Evolutionary conservation across 2,888 invertebrate species (phyloP), one percentile per base, ranked within the genome.

Genomic region (Bugula neritina): DNA sequence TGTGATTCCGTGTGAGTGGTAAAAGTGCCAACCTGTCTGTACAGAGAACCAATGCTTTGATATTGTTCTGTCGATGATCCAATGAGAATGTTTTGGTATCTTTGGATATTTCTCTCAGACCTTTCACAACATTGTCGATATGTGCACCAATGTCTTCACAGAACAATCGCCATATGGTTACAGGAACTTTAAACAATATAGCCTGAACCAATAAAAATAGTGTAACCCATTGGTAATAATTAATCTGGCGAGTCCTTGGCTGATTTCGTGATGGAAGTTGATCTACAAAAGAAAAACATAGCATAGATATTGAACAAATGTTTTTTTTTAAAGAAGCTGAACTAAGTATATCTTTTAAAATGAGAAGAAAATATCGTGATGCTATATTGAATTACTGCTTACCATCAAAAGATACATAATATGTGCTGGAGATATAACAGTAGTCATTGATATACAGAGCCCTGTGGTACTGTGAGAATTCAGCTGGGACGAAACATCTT

Each of bases 141-240:
- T 25, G 63, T 31, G 63, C 27, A 31, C 63, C 27, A 10, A 29
- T 31, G n/a, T 63, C 63, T 17, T 10, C 27, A 17, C 43, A 43
- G 17, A 43, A 43, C n/a, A 29, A 31, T 27, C 63, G 2, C 63
- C 63, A 63, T 2, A 63, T 3, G 5, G 27, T 13, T 17, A 63
- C 63, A 34, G 63, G 63, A 31, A 31, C 17, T 3, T 13, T 21
- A 34, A 63, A 63, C 25, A 63, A 31, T 10, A 63, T 29, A 2
- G 63, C 29, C 63, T 63, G 63, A 2, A 63, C 34, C 21, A 63
- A n/a, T 13, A 31, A 10, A 31, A 63, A 63, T 27, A 21, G 31
- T 13, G 63, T 29, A 3, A 63, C 63, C 63, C 63, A 63, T 34
- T 63, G 63, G 63, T 63, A 63, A 31, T 63, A 63, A 31, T 34